Evolutionary conservation across 1,140 invertebrate species (phyloP), one percentile per base, ranked within the genome.

Genomic region (Bathynomus jamesi): DNA sequence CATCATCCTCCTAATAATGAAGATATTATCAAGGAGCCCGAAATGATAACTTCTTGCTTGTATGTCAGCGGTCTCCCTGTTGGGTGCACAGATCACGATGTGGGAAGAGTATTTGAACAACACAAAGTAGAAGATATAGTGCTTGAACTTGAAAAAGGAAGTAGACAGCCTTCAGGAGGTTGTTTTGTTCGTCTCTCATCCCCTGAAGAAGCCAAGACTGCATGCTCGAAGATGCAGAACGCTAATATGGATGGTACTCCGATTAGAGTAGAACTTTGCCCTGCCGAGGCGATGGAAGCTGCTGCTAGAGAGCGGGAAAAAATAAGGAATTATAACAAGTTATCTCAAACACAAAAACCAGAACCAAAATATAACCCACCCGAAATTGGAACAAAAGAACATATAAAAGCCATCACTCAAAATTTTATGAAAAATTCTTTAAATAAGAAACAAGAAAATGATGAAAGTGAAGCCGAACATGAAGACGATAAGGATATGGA

Each of bases 121-220:
- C 71, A 62, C 29, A 73, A 68, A n/a, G 69, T 76, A 28, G 32
- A 73, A 61, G 75, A 76, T 28, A 71, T 76, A 24, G 61, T 76
- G 29, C 25, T 73, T 4, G 75, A 76, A 32, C 67, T 67, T n/a
- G 61, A 68, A 8, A 73, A 65, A 60, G 70, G 67, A 13, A 75
- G 40, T 28, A 21, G 53, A 11, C 66, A 71, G 25, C 67, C 70
- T 32, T 69, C 63, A 17, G 74, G 74, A 24, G 53, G 69, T 3
- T 73, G 67, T 31, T 74, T 73, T 61, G 70, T 76, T 28, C 32
- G 65, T 25, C 61, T 76, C 2, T 69, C n/a, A 29, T 68, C 66
- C 17, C 31, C 69, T n/a, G 72, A 76, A 10, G 75, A 73, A 11
- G 72, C 69, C 0, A 65, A 69, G 13, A 62, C 67, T 46, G 61